Base-by-base conservation (phyloP, 2,113 vertebrate species). In the Crotophaga sulcirostris region DNA sequence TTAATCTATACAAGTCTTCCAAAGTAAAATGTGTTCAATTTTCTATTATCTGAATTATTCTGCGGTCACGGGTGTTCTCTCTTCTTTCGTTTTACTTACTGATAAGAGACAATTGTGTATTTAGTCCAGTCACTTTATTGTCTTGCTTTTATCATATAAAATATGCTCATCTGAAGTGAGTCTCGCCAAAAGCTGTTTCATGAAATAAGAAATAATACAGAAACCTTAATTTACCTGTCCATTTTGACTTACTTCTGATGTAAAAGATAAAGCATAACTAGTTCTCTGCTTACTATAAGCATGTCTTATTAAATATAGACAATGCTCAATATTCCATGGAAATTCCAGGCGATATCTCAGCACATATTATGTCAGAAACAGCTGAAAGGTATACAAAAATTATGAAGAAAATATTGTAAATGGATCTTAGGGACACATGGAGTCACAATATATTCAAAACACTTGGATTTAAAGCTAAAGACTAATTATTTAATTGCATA, bases 21-120 rank as follows among this genome's bases (percentile, higher is more conserved):
- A 49, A 78, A 91, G 49, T 45, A 77, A 93, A 92, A 88, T 68
- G 8, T 63, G 29, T 52, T 86, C 45, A 59, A 7, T 88, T 89
- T 90, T 81, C 74, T 56, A 59, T 84, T 85, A 69, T 96, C 62
- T 75, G 40, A 89, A 77, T 90, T 92, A 66, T 90, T 89, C 76
- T 76, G 45, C 84, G 77, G 34, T 74, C 83, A 88, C 80, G 95
- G 93, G 92, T 92, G 86, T 92, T 80, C 67, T 70, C 44, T 38
- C 20, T 75, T 40, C 17, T 89, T 87, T 75, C 47, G 80, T 91
- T 93, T 94, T 77, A 68, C 40, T 87, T 94, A 89, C 28, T 93
- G 69, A 82, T 73, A 89, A 79, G 55, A 78, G 21, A 84, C 42
- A 89, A 91, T 89, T 15, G 45, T 29, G 51, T 66, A 82, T 67